Percentiles rank a stretch among this genome's conserved stretches.
These are phyloP conservation scores for Odontesthes bonariensis DNA, from an alignment of 2,113 vertebrate genomes.

Conservation along the genomic window DNA sequence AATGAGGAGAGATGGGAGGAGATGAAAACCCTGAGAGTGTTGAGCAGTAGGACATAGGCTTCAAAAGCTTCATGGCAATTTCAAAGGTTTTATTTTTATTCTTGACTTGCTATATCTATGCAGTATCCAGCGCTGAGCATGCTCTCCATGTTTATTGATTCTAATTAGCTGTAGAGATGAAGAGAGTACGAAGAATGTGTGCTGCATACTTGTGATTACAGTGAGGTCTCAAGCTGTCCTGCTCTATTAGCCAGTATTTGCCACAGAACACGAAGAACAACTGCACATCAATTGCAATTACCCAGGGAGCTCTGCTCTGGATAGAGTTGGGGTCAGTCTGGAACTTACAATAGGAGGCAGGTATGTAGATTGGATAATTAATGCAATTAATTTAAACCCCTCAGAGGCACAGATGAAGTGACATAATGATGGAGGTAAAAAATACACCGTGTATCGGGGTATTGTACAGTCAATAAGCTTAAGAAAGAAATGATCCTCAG, in stretches of 20 bases:
- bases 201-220: constrained; percentile 63
- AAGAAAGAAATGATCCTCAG: too few relatives aligned
- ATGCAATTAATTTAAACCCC: too few relatives aligned
- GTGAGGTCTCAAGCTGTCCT: constrained; percentile 52
- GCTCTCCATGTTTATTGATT: constrained; percentile 66
- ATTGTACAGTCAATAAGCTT: too few relatives aligned
- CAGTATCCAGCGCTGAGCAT: constrained; percentile 25
- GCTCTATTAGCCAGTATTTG: constrained; percentile 51
- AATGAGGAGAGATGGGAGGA: constrained; percentile 64
- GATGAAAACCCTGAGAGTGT: constrained; percentile 28
- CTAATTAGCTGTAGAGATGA: constrained; percentile 65
- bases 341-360: constrained; percentile 31
- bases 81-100: constrained; percentile 56
- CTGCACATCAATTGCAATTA: constrained; percentile 46
- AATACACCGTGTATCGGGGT: too few relatives aligned
- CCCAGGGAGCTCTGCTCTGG: constrained; percentile 32
- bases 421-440: too few relatives aligned
- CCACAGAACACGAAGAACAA: constrained; percentile 56
- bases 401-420: too few relatives aligned
- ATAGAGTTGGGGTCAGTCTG: constrained; percentile 33
- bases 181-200: constrained; percentile 27
- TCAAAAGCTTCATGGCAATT: constrained; percentile 72
- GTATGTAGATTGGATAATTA: too few relatives aligned
- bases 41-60: constrained; percentile 63
- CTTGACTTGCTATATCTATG: constrained; percentile 32